Conservation (phyloP, 2,888 invertebrate species). For the Lapara coniferarum region DNA sequence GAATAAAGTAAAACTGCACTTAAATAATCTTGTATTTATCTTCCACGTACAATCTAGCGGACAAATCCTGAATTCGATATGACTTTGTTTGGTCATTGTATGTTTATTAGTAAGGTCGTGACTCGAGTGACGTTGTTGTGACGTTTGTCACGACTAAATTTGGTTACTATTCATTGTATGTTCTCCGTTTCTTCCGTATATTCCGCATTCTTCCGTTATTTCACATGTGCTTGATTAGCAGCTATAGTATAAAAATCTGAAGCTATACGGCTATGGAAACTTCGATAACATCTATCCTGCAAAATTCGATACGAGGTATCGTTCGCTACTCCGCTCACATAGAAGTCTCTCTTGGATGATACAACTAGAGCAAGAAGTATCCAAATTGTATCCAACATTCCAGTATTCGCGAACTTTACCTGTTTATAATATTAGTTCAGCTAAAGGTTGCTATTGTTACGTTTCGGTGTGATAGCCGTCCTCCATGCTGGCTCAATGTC, state of each 20-base stretch:
- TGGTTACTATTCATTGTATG: no score
- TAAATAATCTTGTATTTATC: not conserved
- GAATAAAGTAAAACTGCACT: not conserved
- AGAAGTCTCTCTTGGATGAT: no score
- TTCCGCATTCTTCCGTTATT: no score
- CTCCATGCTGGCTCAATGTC: conserved; percentile 56
- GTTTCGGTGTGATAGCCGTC: conserved; percentile 37
- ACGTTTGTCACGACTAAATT: not conserved
- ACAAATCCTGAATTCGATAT: not conserved
- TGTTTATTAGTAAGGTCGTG: conserved; percentile 4
- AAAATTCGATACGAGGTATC: no score
- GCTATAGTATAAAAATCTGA: no score
- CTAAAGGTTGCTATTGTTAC: not conserved
- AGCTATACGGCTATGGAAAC: no score
- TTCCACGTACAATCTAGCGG: not conserved
- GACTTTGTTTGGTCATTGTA: not conserved
- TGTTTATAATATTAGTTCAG: not conserved
- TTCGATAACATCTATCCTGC: not conserved
- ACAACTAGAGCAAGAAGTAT: no score
- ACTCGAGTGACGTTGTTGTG: not conserved
- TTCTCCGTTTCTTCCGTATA: no score
- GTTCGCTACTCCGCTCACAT: no score
- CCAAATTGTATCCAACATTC: not conserved
- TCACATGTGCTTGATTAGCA: no score
- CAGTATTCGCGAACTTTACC: not conserved